Evolutionary conservation across 2,113 vertebrate genomes (phyloP).

Genomic region (Channa maculata): DNA sequence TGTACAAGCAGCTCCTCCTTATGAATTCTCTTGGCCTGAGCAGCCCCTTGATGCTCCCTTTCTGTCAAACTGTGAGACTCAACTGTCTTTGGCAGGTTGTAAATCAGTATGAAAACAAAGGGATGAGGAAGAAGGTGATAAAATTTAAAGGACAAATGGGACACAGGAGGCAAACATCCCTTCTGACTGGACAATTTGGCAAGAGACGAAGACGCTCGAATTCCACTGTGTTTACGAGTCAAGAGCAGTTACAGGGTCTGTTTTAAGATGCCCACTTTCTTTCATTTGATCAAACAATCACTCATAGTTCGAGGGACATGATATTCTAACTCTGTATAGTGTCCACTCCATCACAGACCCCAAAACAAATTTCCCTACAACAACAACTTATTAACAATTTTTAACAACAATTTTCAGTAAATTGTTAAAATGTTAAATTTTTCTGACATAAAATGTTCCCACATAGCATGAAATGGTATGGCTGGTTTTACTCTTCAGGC

Average conservation of each 20-base stretch:
- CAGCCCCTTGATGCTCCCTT: slow-evolving; percentile 48
- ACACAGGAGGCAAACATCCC: slow-evolving; percentile 37
- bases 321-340: slow-evolving; percentile 43
- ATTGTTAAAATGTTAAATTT: background rate
- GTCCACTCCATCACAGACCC: slow-evolving; percentile 30
- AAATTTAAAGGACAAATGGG: slow-evolving; percentile 57
- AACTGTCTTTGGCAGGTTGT: slow-evolving; percentile 60
- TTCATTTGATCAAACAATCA: slow-evolving; percentile 50
- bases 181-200: slow-evolving; percentile 55
- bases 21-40: slow-evolving; percentile 67
- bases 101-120: slow-evolving; percentile 71
- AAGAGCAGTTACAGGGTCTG: slow-evolving; percentile 54
- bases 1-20: slow-evolving; percentile 55
- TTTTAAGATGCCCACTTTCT: slow-evolving; percentile 43
- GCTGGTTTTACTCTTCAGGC: slow-evolving; percentile 31
- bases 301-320: slow-evolving; percentile 37
- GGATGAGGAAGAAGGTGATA: slow-evolving; percentile 59
- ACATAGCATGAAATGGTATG: background rate
- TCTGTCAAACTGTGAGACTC: slow-evolving; percentile 62
- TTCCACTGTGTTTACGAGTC: slow-evolving; percentile 49
- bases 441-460: slow-evolving; percentile 2
- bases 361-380: slow-evolving; percentile 23
- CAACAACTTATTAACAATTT: too few species aligned
- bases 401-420: background rate
- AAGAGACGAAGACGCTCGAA: slow-evolving; percentile 49